Conservation (phyloP, 2,113 vertebrate genomes). For the Oxygymnocypris stewartii region DNA sequence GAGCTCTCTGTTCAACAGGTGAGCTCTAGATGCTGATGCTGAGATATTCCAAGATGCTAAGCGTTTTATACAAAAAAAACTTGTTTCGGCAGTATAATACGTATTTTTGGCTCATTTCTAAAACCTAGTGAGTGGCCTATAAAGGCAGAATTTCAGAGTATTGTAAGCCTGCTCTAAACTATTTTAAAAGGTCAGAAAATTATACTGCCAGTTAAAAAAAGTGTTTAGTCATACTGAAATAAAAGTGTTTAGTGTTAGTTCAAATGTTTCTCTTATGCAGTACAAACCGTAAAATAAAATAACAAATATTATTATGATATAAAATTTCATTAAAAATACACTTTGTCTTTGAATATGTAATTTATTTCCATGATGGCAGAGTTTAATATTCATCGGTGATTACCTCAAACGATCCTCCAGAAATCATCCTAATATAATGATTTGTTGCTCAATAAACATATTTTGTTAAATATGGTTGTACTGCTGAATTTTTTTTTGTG, state of each 20-base stretch:
- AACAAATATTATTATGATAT: not conserved
- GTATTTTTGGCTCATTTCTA: not conserved
- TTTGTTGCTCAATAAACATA: not conserved
- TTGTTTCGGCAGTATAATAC: not conserved
- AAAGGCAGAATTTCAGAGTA: not conserved
- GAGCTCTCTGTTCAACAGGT: conserved; percentile 22
- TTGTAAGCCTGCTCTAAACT: not conserved
- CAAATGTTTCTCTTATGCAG: not conserved
- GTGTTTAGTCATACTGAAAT: not conserved
- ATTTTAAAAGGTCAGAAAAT: not conserved
- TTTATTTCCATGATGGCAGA: not conserved
- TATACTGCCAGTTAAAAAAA: not conserved
- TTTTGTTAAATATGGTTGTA: not conserved
- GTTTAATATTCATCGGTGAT: not conserved
- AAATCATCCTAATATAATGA: not conserved
- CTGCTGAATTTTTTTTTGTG: not conserved
- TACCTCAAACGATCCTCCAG: not conserved
- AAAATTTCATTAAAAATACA: not conserved
- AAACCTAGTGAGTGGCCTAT: not conserved
- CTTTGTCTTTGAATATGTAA: not conserved
- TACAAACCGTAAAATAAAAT: not conserved
- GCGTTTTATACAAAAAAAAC: not conserved
- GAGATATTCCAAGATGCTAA: not conserved
- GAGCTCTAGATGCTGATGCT: not conserved
- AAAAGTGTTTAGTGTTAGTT: not conserved